These are phyloP conservation scores for Drosophila kohkoa DNA, from an alignment of 1,140 invertebrate genomes.

Conservation along the genomic window DNA sequence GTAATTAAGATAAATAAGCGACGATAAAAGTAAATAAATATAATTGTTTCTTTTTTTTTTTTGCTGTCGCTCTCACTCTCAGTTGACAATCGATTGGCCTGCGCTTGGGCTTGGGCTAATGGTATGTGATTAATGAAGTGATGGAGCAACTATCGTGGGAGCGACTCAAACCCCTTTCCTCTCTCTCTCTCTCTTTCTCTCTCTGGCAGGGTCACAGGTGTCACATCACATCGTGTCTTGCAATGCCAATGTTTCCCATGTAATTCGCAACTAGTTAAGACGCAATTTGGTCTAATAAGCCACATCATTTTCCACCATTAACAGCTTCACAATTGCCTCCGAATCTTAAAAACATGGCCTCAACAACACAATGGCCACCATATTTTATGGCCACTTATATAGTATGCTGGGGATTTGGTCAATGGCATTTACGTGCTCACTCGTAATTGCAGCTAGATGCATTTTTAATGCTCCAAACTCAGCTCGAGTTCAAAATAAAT, in stretches of 20 bases:
- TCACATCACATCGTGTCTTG: conserved; percentile 11
- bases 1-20: conserved; percentile 83
- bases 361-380: conserved; percentile 37
- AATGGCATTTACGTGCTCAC: conserved; percentile 18
- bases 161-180: not conserved
- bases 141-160: conserved; percentile 22
- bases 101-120: conserved; percentile 44
- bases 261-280: conserved; percentile 37
- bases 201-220: conserved; percentile 11
- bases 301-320: conserved; percentile 25
- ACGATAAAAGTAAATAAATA: conserved; percentile 81
- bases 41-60: conserved; percentile 67
- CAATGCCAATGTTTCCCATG: conserved; percentile 32
- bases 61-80: conserved; percentile 16
- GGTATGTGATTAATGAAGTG: conserved; percentile 72
- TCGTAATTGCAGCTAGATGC: conserved; percentile 30
- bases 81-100: conserved; percentile 69
- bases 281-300: conserved; percentile 12
- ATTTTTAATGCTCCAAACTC: conserved; percentile 32
- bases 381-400: conserved; percentile 19
- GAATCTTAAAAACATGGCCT: not conserved
- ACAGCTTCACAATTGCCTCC: conserved; percentile 1
- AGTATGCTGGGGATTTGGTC: not conserved
- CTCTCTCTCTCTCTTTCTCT: too few relatives aligned
- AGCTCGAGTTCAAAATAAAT: not conserved